These are phyloP conservation scores for Alsophila aescularia DNA, from an alignment of 2,888 invertebrate species.

Conservation along the genomic window DNA sequence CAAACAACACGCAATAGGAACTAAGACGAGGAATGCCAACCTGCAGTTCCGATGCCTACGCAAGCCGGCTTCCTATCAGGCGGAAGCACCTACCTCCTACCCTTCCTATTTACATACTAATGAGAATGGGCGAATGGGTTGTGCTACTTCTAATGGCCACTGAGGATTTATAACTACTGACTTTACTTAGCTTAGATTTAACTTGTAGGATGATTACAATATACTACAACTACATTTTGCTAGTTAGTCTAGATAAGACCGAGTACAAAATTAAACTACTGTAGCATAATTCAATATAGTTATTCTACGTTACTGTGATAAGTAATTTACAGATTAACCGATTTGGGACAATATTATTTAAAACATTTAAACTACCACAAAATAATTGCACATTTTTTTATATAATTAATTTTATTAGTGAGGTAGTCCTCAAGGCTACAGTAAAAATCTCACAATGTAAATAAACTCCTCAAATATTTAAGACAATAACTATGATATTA, in stretches of 20 bases:
- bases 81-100: conserved; percentile 9
- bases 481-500: conserved; percentile 25
- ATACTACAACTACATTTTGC: too few species aligned
- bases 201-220: too few species aligned
- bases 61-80: conserved; percentile 10
- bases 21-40: conserved; percentile 18
- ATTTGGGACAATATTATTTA: too few species aligned
- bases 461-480: conserved; percentile 33
- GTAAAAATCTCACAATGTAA: conserved; percentile 46
- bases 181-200: background rate
- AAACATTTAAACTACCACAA: conserved; percentile 3
- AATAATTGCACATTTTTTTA: conserved; percentile 24
- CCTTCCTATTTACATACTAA: conserved; percentile 17
- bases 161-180: background rate
- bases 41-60: conserved; percentile 28
- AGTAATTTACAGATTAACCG: too few species aligned
- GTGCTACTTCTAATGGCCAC: background rate
- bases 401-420: conserved; percentile 53
- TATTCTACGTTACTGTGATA: too few species aligned
- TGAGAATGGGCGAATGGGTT: background rate
- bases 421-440: conserved; percentile 45
- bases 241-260: too few species aligned
- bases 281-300: too few species aligned
- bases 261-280: too few species aligned
- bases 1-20: conserved; percentile 67